Conservation (phyloP, 2,888 invertebrate genomes). For the Bedellia somnulentella region DNA sequence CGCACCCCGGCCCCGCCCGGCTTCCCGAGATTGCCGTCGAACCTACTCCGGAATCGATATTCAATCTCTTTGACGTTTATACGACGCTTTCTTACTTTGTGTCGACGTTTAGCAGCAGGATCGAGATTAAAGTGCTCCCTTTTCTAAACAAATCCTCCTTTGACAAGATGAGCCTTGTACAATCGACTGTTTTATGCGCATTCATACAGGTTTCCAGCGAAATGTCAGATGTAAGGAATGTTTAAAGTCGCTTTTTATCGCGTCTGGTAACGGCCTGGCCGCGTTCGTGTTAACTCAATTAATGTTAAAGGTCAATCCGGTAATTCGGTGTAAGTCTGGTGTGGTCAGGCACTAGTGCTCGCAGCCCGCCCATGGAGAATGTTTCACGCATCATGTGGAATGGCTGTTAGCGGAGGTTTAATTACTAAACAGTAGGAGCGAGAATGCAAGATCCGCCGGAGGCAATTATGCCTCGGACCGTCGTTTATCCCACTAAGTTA, state of each 20-base stretch:
- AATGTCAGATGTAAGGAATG: too few species aligned
- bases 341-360: too few species aligned
- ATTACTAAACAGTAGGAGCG: constrained; percentile 14
- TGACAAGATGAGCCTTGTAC: too few species aligned
- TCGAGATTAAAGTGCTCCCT: constrained; percentile 32
- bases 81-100: constrained; percentile 46
- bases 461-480: constrained; percentile 40
- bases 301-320: constrained; percentile 1
- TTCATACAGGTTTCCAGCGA: too few species aligned
- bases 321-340: constrained; percentile 1
- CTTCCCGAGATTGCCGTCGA: constrained; percentile 40
- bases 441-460: constrained; percentile 22
- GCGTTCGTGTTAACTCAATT: constrained; percentile 2
- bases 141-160: too few species aligned
- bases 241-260: too few species aligned
- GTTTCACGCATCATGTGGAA: too few species aligned
- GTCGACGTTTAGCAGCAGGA: constrained; percentile 41
- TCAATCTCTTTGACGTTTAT: constrained; percentile 58
- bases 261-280: too few species aligned
- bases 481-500: constrained; percentile 45
- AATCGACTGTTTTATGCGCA: too few species aligned
- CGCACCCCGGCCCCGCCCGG: constrained; percentile 12
- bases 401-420: too few species aligned
- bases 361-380: too few species aligned
- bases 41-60: constrained; percentile 49